These are phyloP conservation scores for Cynaeus angustus DNA, from an alignment of 2,888 invertebrate genomes.

Conservation along the genomic window DNA sequence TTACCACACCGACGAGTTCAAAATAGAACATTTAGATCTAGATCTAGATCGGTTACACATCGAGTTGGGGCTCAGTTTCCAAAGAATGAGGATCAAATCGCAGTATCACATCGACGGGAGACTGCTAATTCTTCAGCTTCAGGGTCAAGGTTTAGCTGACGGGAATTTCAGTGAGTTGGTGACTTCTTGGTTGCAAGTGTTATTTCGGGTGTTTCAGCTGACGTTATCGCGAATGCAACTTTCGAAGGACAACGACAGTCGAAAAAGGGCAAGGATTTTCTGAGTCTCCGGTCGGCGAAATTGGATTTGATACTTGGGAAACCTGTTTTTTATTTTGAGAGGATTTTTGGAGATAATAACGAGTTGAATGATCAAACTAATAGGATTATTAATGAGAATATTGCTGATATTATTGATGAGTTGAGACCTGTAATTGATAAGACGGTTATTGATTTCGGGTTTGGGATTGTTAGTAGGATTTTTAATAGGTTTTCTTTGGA, in stretches of 20 bases:
- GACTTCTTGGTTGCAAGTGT: neutral
- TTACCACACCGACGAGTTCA: slow-evolving; percentile 77
- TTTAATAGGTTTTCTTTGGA: slow-evolving; percentile 74
- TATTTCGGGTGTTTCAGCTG: slow-evolving; percentile 1
- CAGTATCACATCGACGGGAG: slow-evolving; percentile 79
- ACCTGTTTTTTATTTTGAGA: slow-evolving; percentile 77
- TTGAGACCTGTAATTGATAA: slow-evolving; percentile 79
- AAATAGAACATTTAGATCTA: slow-evolving; percentile 72
- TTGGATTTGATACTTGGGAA: slow-evolving; percentile 78
- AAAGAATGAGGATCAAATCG: slow-evolving; percentile 76
- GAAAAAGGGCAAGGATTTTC: slow-evolving; percentile 72
- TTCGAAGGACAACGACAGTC: slow-evolving; percentile 74
- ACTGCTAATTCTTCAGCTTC: slow-evolving; percentile 80
- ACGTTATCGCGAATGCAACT: slow-evolving; percentile 46
- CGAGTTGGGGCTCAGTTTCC: slow-evolving; percentile 75
- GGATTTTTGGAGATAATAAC: slow-evolving; percentile 79
- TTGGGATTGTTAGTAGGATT: slow-evolving; percentile 73
- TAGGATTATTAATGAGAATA: slow-evolving; percentile 82
- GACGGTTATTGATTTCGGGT: slow-evolving; percentile 72
- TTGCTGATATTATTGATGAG: slow-evolving; percentile 78
- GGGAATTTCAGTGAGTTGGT: slow-evolving; percentile 79
- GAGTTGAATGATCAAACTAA: slow-evolving; percentile 79
- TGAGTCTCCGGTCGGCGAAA: slow-evolving; percentile 76
- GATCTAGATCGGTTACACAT: slow-evolving; percentile 73
- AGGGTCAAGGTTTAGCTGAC: slow-evolving; percentile 78